Evolutionary conservation across 2,888 invertebrate genomes (phyloP).

Genomic region (Acanthosepion esculentum): DNA sequence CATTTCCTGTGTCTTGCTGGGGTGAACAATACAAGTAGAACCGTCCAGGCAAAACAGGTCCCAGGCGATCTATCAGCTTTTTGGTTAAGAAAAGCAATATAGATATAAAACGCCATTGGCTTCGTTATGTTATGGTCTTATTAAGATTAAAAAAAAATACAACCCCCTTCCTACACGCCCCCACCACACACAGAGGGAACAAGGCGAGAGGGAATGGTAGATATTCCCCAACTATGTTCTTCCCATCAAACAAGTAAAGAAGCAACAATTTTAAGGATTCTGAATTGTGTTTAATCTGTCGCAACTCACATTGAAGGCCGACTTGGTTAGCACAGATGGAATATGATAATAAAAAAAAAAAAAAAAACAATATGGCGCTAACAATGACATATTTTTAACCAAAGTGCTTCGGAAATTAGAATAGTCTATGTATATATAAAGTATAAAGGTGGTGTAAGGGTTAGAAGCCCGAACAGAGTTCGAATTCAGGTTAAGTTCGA

Average conservation of each 20-base stretch:
- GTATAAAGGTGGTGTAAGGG: too few species aligned
- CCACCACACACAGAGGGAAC: background rate
- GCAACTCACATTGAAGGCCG: background rate
- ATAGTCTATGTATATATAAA: too few species aligned
- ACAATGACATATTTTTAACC: background rate
- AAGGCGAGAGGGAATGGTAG: background rate
- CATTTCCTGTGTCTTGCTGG: background rate
- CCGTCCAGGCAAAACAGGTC: background rate
- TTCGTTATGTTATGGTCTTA: background rate
- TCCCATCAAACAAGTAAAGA: background rate
- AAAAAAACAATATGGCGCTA: background rate
- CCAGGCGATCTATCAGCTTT: conserved; percentile 13
- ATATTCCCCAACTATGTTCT: background rate
- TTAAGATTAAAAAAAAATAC: background rate
- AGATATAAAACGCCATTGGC: background rate
- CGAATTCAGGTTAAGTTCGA: too few species aligned
- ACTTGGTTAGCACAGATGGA: background rate
- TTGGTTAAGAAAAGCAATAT: background rate
- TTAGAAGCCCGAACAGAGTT: too few species aligned
- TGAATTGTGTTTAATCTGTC: background rate
- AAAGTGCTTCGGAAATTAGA: background rate
- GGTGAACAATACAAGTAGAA: background rate
- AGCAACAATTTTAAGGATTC: background rate
- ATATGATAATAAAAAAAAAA: background rate
- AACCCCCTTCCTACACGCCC: too few species aligned